These are phyloP conservation scores for Cryptocephalus primarius DNA, from an alignment of 2,888 invertebrate species.

Conservation along the genomic window DNA sequence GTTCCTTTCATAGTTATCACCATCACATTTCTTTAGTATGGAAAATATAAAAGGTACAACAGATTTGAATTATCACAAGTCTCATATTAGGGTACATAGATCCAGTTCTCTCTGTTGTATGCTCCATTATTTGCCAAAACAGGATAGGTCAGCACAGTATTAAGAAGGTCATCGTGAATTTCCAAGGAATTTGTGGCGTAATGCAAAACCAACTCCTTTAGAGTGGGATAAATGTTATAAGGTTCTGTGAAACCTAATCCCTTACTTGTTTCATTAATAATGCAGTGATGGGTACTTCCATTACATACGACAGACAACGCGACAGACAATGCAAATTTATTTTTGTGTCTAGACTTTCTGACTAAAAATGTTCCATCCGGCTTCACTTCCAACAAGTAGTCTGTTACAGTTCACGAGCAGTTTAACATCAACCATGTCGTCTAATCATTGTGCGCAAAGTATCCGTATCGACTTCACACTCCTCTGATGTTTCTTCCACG, in stretches of 20 bases:
- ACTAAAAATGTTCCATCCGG: slow-evolving; percentile 92
- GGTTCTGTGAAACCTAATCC: slow-evolving; percentile 94
- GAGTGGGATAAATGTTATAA: slow-evolving; percentile 80
- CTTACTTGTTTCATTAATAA: slow-evolving; percentile 75
- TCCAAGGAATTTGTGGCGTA: slow-evolving; percentile 87
- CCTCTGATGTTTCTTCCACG: slow-evolving; percentile 44
- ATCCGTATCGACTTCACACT: slow-evolving; percentile 42
- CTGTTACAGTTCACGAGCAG: slow-evolving; percentile 70
- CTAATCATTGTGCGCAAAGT: slow-evolving; percentile 55
- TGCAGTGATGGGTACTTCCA: slow-evolving; percentile 81
- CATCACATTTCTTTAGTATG: slow-evolving; percentile 22
- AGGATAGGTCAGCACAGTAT: slow-evolving; percentile 73
- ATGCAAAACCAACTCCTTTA: slow-evolving; percentile 82
- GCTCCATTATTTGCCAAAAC: slow-evolving; percentile 45
- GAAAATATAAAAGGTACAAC: slow-evolving; percentile 30
- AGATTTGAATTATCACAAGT: slow-evolving; percentile 30
- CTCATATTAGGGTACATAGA: slow-evolving; percentile 16
- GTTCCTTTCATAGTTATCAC: slow-evolving; percentile 20
- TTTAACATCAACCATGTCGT: slow-evolving; percentile 68
- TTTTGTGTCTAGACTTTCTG: slow-evolving; percentile 60
- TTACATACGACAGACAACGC: slow-evolving; percentile 82
- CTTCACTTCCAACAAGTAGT: slow-evolving; percentile 58
- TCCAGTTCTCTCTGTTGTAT: slow-evolving; percentile 8
- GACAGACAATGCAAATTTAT: slow-evolving; percentile 81
- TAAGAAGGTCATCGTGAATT: slow-evolving; percentile 85